Evolutionary conservation across 2,888 invertebrate genomes (phyloP), one percentile per base, ranked within the genome.

Genomic region (Lepidochrysops patricia): DNA sequence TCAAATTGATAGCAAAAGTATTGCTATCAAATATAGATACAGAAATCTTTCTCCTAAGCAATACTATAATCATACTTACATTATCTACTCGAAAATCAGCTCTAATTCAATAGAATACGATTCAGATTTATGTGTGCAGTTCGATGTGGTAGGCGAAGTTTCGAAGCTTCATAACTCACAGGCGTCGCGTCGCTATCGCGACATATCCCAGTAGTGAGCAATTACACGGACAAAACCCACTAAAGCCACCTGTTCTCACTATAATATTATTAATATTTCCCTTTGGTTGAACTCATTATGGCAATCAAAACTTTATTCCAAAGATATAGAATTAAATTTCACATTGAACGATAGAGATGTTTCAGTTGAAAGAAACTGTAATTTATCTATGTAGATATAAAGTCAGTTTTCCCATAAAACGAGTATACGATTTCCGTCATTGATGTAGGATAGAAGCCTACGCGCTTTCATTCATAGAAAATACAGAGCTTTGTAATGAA

Each of bases 381-480:
- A 62, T 64, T 66, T 68, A 67, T 50, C 19, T 6, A 12, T n/a
- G 26, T 61, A 37, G 29, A 49, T 43, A 62, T 64, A 66, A 65
- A 64, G 68, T 58, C 58, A 50, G 65, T 43, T 65, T 66, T 67
- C 48, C 48, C 49, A 19, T 62, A 62, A 65, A 67, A 61, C 62
- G 58, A 74, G 69, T 70, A 64, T 60, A 29, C 48, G 12, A 49
- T 61, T 37, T 48, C 52, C 70, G 58, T 57, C 64, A 64, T 70
- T 65, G 80, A 83, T 84, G 75, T 76, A 73, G 79, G 81, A 87
- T 85, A 79, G 69, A 73, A 63, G 63, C 88, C 88, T 77, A 87
- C 88, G 76, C 84, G 72, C 75, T 84, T 86, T 84, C 84, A 78
- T 85, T 84, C 79, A 80, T 84, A 79, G 80, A 72, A 79, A 80